These are phyloP conservation scores for Micropoecilia bifurca DNA, from an alignment of 2,797 vertebrate genomes.

Conservation along the genomic window DNA sequence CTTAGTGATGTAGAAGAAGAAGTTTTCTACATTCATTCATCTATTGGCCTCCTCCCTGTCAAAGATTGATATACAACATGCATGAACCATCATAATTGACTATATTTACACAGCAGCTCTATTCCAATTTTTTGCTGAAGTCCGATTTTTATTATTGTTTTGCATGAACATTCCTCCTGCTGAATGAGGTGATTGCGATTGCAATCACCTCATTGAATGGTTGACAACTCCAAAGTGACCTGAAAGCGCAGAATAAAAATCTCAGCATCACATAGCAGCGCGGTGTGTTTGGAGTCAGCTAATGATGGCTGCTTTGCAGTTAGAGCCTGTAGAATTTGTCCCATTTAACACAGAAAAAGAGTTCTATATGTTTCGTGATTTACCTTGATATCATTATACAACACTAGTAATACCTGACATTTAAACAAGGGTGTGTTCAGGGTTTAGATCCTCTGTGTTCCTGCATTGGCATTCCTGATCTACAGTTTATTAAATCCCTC, in stretches of 20 bases:
- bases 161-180: no score
- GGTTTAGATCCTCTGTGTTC: background rate
- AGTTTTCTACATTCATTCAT: background rate
- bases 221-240: no score
- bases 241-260: no score
- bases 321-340: background rate
- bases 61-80: no score
- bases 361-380: background rate
- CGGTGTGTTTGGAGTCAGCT: background rate
- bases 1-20: background rate
- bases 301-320: background rate
- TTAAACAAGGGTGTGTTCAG: background rate
- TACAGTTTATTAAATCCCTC: background rate
- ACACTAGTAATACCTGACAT: background rate
- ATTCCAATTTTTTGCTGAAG: no score
- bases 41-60: background rate
- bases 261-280: background rate
- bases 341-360: background rate
- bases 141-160: no score
- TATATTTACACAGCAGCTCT: no score
- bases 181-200: no score
- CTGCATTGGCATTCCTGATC: constrained; percentile 1
- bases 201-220: no score
- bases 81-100: no score
- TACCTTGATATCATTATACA: background rate